Base-by-base conservation (phyloP, 2,888 invertebrate species). In the Branchellion lobata region DNA sequence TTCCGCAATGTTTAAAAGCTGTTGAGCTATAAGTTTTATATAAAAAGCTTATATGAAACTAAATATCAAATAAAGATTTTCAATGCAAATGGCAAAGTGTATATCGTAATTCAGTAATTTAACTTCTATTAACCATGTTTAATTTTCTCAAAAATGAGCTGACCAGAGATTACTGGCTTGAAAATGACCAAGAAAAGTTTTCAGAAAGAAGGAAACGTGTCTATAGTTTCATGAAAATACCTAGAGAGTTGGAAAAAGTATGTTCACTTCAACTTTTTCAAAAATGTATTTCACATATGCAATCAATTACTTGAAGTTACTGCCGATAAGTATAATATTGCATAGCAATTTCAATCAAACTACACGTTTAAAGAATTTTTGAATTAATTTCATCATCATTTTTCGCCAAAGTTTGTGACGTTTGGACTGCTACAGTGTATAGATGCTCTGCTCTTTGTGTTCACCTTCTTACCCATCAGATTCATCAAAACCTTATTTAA, bases 391-490 rank as follows among this genome's bases (percentile, higher is more conserved):
- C n/a, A n/a, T n/a, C n/a, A n/a, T n/a, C n/a, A n/a, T n/a, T 47
- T 78, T 1, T 40, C 40, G 31, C 18, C 85, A 36, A 84, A 87
- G 87, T 87, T 88, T 80, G 85, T 86, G 81, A 82, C 84, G 0
- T 87, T 85, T 84, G 87, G 87, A 27, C 86, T 86, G 82, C 86
- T 90, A 83, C 89, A 92, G 88, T 98, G 98, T 89, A 92, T 94
- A 36, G 99, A 99, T 89, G 96, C 97, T 29, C 95, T 99, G 88
- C 90, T 98, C 78, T 98, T 95, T 90, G 93, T 98, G 79, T 97
- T 97, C 88, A 98, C 99, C 79, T 96, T 98, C 90, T 90, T 99
- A 84, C 99, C 99, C 21, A 89, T 99, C 81, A 90, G 99, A 83
- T 95, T 97, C 87, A 86, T 94, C 51, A 90, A 97, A 88, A 95